Base-by-base conservation (phyloP, 2,888 invertebrate species). In the Zeuzera pyrina region DNA sequence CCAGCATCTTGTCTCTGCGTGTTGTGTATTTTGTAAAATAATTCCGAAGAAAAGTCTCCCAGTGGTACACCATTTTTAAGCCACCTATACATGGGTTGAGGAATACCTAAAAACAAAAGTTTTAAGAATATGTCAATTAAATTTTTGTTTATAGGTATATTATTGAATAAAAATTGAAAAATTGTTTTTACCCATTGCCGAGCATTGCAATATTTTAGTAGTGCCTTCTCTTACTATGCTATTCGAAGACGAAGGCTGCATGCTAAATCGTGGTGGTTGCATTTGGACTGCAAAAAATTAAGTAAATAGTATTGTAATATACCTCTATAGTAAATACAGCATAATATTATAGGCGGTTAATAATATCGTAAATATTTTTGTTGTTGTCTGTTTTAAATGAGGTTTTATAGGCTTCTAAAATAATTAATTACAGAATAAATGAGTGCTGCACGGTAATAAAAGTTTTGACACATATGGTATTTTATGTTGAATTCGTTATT, bases 61-160 rank as follows among this genome's bases (percentile, higher is more conserved):
- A 95, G 85, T 31, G 91, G 90, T 36, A 85, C 67, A 24, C 93
- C 94, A 71, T 97, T 92, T 78, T 94, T 95, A 43, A 94, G 83
- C 97, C 97, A 97, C 61, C 91, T 89, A 79, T 95, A 97, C 73
- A 91, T 91, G 21, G 96, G 95, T 57, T 92, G 91, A n/a, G 97
- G 97, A 68, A 91, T 91, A 51, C 95, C 95, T 94, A 84, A 3
- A 84, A 85, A 27, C 8, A 12, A 19, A 8, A 19, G 5, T 19
- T 19, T n/a, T n/a, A n/a, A n/a, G n/a, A n/a, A n/a, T n/a, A n/a
- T n/a, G n/a, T n/a, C n/a, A n/a, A n/a, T n/a, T n/a, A 22, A 22
- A 22, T 11, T 4, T 22, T 22, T 22, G 22, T 22, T n/a, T 1
- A 11, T 8, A 22, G 11, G n/a, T 10, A 21, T 22, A 22, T 22